Conservation (phyloP, 2,888 invertebrate species). For the Temnothorax ravouxi region DNA sequence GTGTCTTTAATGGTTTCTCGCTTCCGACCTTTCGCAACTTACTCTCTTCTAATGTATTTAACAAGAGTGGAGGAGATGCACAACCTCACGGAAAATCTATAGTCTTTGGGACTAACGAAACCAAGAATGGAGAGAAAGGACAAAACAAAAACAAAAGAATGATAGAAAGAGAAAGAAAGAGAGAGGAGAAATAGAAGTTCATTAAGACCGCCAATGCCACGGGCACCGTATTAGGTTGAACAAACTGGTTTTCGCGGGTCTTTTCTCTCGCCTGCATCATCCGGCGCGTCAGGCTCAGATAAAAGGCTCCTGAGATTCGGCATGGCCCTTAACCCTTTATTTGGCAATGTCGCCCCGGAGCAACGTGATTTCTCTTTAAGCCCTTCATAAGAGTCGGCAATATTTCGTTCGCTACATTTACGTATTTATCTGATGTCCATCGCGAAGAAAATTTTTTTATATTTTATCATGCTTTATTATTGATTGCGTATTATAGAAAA, state of each 20-base stretch:
- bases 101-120: not conserved
- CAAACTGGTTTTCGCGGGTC: conserved; percentile 82
- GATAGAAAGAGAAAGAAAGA: conserved; percentile 39
- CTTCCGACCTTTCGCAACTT: not conserved
- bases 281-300: conserved; percentile 67
- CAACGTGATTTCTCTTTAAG: conserved; percentile 63
- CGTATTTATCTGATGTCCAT: not conserved
- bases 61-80: not conserved
- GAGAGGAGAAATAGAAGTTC: conserved; percentile 71
- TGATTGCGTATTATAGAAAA: not conserved
- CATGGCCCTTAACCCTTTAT: conserved; percentile 77
- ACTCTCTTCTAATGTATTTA: not conserved
- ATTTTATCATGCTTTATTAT: not conserved
- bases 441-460: not conserved
- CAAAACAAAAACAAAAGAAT: conserved; percentile 31
- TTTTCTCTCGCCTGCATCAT: conserved; percentile 73
- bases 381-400: conserved; percentile 29
- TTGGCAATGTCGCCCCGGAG: conserved; percentile 67
- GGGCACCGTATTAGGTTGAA: conserved; percentile 77
- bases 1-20: conserved; percentile 36
- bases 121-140: conserved; percentile 11
- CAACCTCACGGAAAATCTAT: conserved; percentile 28
- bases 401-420: conserved; percentile 36
- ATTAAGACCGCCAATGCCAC: conserved; percentile 76
- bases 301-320: conserved; percentile 71